Conservation (phyloP, 2,797 vertebrate species). For the Dermochelys coriacea region DNA sequence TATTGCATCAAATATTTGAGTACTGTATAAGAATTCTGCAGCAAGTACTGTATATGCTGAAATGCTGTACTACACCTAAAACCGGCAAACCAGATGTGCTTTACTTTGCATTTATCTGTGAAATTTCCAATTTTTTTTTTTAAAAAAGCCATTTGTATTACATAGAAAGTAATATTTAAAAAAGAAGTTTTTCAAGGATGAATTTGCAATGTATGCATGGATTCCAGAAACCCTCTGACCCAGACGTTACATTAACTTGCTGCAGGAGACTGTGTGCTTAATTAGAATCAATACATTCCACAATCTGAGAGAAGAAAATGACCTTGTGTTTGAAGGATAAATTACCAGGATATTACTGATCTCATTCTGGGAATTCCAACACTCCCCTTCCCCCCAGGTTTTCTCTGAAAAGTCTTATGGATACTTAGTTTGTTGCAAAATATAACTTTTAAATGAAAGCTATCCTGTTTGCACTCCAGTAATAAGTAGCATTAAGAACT, state of each 20-base stretch:
- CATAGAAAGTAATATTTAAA: not conserved
- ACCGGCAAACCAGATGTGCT: not conserved
- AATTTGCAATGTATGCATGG: not conserved
- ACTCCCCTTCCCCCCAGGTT: rapidly evolving
- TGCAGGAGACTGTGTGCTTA: constrained; percentile 64
- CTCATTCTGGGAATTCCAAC: not conserved
- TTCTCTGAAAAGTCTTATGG: not conserved
- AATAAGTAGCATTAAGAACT: rapidly evolving
- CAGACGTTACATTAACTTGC: constrained; percentile 26
- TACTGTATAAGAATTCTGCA: not conserved
- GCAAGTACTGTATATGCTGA: not conserved
- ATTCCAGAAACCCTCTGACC: not conserved
- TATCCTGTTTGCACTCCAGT: not conserved
- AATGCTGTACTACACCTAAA: not conserved
- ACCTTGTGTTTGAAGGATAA: constrained; percentile 56
- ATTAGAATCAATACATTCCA: constrained; percentile 66
- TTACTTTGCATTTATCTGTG: not conserved
- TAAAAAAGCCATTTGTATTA: not conserved
- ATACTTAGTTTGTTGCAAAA: not conserved
- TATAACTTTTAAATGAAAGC: rapidly evolving
- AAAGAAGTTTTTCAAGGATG: not conserved
- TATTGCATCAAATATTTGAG: not conserved
- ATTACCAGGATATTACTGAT: not conserved
- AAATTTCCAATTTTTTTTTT: rapidly evolving
- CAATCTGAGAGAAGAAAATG: constrained; percentile 42